Conservation (phyloP, 2,797 vertebrate species). For the Tenualosa thibaudeaui region DNA sequence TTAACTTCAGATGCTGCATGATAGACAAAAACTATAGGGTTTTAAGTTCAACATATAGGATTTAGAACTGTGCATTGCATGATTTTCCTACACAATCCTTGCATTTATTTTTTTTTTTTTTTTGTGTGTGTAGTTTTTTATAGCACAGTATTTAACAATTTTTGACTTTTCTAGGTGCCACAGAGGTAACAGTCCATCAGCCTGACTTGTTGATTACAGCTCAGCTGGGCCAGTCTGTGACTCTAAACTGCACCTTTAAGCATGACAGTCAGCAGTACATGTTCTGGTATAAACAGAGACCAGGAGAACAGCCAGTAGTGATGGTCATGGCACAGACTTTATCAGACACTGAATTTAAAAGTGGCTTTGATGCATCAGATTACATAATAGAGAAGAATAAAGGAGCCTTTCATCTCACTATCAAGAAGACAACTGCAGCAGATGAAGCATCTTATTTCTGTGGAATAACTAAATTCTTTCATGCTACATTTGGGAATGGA, state of each 20-base stretch:
- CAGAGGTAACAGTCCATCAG: background rate
- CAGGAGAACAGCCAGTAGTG: background rate
- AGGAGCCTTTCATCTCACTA: background rate
- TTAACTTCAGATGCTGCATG: too few species aligned
- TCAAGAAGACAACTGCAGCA: background rate
- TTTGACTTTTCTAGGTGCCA: background rate
- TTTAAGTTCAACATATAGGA: too few species aligned
- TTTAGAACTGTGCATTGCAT: too few species aligned
- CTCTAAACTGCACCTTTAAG: constrained; percentile 2
- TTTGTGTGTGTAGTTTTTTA: too few species aligned
- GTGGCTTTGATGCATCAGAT: background rate
- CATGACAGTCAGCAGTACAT: background rate
- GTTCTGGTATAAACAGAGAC: constrained; percentile 7
- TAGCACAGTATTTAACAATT: too few species aligned
- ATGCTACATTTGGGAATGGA: background rate
- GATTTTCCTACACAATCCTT: too few species aligned
- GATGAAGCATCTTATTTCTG: constrained; percentile 2
- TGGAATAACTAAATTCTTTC: background rate
- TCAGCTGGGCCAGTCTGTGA: background rate
- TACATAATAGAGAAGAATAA: background rate
- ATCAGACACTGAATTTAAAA: background rate
- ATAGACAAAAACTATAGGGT: too few species aligned
- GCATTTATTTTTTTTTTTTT: too few species aligned
- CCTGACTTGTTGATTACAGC: background rate
- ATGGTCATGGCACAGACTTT: background rate